Percentiles rank a stretch among this genome's conserved stretches.
phyloP scores from a whole-genome alignment of 30 jellyfish, hydroid and myxozoan species.

The Turritopsis rubra region DNA sequence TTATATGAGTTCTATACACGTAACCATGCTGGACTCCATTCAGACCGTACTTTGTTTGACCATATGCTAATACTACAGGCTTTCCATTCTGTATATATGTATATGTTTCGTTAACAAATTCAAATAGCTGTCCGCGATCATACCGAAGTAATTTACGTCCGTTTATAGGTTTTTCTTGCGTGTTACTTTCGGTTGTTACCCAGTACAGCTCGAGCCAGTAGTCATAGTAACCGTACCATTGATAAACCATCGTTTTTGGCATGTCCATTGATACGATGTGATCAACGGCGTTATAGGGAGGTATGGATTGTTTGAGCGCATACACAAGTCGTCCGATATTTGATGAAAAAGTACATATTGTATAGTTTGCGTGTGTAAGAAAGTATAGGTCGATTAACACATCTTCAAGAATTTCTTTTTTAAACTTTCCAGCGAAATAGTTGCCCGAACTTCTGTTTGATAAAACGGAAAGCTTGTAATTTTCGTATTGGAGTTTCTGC shows the following conservation, averaged over 20 bases:
- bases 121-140: background rate
- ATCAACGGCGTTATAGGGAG: background rate
- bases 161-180: background rate
- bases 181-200: background rate
- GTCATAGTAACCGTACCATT: slow-evolving; percentile 1
- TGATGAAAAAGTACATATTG: slow-evolving; percentile 3
- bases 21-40: slow-evolving; percentile 7
- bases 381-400: background rate
- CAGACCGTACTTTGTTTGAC: background rate
- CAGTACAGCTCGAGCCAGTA: slow-evolving; percentile 3
- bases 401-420: background rate
- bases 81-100: background rate
- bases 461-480: background rate
- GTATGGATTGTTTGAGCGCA: background rate
- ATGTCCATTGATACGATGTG: background rate
- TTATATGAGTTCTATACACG: background rate
- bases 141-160: background rate
- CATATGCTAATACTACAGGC: background rate
- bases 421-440: background rate
- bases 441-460: background rate
- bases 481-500: background rate
- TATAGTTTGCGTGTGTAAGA: background rate
- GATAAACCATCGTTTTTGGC: slow-evolving; percentile 4
- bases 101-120: background rate
- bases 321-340: slow-evolving; percentile 3